Evolutionary conservation across 2,797 vertebrate genomes (phyloP).

Genomic region (Cynodonichthys magdalenae): DNA sequence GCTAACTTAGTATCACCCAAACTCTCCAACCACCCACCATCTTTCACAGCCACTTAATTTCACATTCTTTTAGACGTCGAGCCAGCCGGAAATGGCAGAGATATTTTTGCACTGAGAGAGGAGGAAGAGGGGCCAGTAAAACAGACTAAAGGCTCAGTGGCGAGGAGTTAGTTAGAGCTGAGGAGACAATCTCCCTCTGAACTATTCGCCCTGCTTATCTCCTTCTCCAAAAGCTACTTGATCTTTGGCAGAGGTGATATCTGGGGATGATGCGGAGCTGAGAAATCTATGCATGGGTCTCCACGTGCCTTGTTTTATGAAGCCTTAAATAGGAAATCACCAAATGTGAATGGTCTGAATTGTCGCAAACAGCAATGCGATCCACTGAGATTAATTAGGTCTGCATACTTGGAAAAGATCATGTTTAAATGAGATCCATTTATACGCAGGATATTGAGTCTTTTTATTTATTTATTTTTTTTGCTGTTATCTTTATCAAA

Average conservation of each 20-base stretch:
- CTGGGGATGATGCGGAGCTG: constrained; percentile 21
- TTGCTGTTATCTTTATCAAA: too few relatives aligned
- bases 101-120: constrained; percentile 51
- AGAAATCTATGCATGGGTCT: constrained; percentile 29
- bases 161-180: constrained; percentile 44
- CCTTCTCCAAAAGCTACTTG: constrained; percentile 30
- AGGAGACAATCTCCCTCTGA: constrained; percentile 35
- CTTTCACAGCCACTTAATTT: constrained; percentile 28
- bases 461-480: too few relatives aligned
- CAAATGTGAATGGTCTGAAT: constrained; percentile 48
- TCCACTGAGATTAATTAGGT: constrained; percentile 37
- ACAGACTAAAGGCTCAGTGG: constrained; percentile 40
- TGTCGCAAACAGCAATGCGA: constrained; percentile 31
- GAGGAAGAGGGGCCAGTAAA: constrained; percentile 34
- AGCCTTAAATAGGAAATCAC: constrained; percentile 34
- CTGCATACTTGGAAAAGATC: constrained; percentile 19
- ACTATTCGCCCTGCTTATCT: constrained; percentile 62
- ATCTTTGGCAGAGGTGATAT: constrained; percentile 38
- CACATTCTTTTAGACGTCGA: constrained; percentile 41
- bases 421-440: too few relatives aligned
- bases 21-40: not conserved
- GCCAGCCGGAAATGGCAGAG: constrained; percentile 67
- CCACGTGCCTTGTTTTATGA: constrained; percentile 50
- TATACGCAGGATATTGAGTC: too few relatives aligned
- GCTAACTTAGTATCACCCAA: constrained; percentile 29